Base-by-base conservation (phyloP, 2,888 invertebrate genomes). In the Cyclophora albipunctata region DNA sequence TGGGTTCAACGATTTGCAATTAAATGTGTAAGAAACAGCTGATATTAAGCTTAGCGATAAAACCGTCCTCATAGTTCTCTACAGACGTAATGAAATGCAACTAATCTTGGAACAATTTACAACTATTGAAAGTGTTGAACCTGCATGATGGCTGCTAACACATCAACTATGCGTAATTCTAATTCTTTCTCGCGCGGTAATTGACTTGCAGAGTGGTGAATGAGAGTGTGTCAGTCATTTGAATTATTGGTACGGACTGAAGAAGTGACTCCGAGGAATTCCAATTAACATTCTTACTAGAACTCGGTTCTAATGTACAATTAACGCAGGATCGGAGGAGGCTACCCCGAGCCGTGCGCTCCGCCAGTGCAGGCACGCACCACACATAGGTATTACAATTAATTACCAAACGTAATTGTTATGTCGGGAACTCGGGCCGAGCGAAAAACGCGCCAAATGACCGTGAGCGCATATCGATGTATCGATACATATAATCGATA, bases 401-500 rank as follows among this genome's bases (percentile, higher is more conserved):
- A 74, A 67, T 68, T 69, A 69, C 65, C 69, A 62, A 64, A 69
- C 69, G 65, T 71, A 76, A 74, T 72, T 72, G 69, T 71, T 72
- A 73, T 73, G 69, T 71, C 62, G 63, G 63, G 67, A 63, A 60
- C 59, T 52, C 59, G 60, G 62, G 67, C 57, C 60, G 62, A 67
- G 71, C 73, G 76, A 79, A 82, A 81, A 78, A 76, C 69, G 71
- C 73, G 76, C 75, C 76, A 77, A 79, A 84, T 79, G 83, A 82
- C 85, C 83, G 81, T 76, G 76, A 82, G 84, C 81, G 69, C 67
- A 66, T 75, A 78, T 77, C 81, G 74, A 70, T 69, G 75, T 78
- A 81, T 83, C 84, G 84, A 84, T 86, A 84, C 78, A 69, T 86
- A 85, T 86, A 85, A 86, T 86, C 85, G 86, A 82, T 86, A 84